phyloP scores from a whole-genome alignment of 2,113 vertebrate genomes.

The Gavialis gangeticus region DNA sequence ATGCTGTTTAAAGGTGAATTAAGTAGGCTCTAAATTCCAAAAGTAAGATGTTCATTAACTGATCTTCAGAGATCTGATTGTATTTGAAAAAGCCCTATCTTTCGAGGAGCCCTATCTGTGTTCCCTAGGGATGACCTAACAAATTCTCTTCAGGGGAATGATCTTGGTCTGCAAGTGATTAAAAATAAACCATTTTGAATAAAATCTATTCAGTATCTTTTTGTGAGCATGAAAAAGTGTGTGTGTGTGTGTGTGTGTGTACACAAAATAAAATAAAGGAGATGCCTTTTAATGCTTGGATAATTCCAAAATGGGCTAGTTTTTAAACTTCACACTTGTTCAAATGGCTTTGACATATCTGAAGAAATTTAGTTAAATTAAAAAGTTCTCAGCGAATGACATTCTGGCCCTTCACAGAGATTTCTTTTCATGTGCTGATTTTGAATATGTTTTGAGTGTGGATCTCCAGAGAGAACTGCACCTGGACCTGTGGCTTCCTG shows the following conservation, averaged over 20 bases:
- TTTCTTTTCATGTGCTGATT: slow-evolving; percentile 30
- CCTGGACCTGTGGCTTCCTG: neutral
- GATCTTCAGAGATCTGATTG: no score
- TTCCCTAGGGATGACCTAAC: neutral
- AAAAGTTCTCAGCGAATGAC: slow-evolving; percentile 9
- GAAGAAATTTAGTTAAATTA: slow-evolving; percentile 37
- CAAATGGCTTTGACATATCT: neutral
- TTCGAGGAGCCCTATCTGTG: neutral
- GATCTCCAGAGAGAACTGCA: slow-evolving; percentile 1
- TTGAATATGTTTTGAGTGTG: slow-evolving; percentile 7
- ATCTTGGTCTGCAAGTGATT: neutral
- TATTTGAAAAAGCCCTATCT: neutral
- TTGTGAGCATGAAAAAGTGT: neutral
- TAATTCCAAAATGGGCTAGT: neutral
- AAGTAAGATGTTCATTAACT: neutral
- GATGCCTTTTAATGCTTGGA: neutral
- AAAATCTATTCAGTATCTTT: neutral
- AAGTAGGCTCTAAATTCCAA: neutral
- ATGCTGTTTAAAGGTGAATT: neutral
- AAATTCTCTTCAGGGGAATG: neutral
- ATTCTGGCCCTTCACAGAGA: slow-evolving; percentile 28
- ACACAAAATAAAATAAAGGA: neutral
- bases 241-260: neutral
- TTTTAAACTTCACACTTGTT: slow-evolving; percentile 15
- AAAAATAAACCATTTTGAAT: neutral